Conservation (phyloP, 2,888 invertebrate species). For the Therioaphis trifolii region DNA sequence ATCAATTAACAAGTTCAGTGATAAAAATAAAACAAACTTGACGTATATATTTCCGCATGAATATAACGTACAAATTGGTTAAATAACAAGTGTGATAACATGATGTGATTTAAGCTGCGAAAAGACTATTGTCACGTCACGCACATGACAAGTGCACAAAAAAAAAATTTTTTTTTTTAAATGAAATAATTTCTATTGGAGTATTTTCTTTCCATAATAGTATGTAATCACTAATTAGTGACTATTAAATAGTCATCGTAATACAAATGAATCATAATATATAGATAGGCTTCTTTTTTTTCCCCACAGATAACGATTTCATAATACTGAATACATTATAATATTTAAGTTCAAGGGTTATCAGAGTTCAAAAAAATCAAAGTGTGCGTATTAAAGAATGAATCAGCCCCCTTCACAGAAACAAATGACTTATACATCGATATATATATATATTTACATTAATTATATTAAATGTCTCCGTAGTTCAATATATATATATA, state of each 20-base stretch:
- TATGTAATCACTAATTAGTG: not conserved
- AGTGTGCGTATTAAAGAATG: not conserved
- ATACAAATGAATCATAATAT: not conserved
- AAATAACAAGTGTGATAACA: not conserved
- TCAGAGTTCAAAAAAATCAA: constrained; percentile 25
- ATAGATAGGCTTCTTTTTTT: not conserved
- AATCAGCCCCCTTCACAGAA: constrained; percentile 4
- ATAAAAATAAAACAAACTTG: not conserved
- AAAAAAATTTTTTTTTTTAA: not conserved
- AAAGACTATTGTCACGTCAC: too few species aligned
- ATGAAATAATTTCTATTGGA: too few species aligned
- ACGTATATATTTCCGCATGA: not conserved
- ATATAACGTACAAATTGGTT: constrained; percentile 9
- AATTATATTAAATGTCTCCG: not conserved
- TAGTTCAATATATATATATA: constrained; percentile 9
- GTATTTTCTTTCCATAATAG: too few species aligned
- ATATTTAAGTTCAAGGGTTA: not conserved
- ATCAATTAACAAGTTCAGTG: not conserved
- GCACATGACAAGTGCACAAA: not conserved
- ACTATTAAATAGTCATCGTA: not conserved
- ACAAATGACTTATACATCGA: not conserved
- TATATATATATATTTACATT: too few species aligned
- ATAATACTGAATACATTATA: not conserved
- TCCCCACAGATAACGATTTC: constrained; percentile 15
- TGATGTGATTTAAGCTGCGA: not conserved